Base-by-base conservation (phyloP, 2,888 invertebrate genomes). In the Athalia circularis region DNA sequence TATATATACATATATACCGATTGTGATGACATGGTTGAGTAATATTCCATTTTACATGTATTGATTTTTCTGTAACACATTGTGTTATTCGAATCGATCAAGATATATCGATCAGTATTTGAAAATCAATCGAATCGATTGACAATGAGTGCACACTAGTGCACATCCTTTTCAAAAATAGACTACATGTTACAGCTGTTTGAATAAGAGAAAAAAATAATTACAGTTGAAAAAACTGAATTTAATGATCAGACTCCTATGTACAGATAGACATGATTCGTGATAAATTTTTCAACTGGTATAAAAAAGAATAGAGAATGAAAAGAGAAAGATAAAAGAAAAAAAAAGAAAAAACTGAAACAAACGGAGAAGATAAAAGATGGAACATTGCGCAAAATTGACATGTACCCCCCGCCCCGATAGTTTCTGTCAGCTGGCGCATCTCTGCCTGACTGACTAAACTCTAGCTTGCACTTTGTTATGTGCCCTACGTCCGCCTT, bases 401-500 rank as follows among this genome's bases (percentile, higher is more conserved):
- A 72, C 72, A 72, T 72, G 72, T 72, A 57, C 57, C 72, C 65
- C 29, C n/a, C n/a, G n/a, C 64, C 75, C 78, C 54, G 78, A 78
- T 78, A 74, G 74, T 65, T 79, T 81, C 45, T 85, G 88, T 88
- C 89, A 88, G 88, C 84, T 88, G 88, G 88, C 86, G 88, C 88
- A 89, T 89, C 88, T 85, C 89, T 86, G 88, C 85, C 88, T 88
- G 88, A 87, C 87, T 75, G 62, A 29, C 85, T 83, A 84, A 81
- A 83, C 83, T 84, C 81, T 90, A 89, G 89, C 82, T 84, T 90
- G 90, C 90, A 90, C 89, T 83, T 83, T 84, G 83, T 89, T 85
- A 84, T 88, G 85, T 89, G 85, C 86, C 85, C 88, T 75, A 74
- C 85, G 84, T 84, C 84, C 86, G 86, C 84, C 85, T 86, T 85